These are phyloP conservation scores for Sebastes goodei DNA, from an alignment of 2,797 vertebrate species.

Conservation along the genomic window DNA sequence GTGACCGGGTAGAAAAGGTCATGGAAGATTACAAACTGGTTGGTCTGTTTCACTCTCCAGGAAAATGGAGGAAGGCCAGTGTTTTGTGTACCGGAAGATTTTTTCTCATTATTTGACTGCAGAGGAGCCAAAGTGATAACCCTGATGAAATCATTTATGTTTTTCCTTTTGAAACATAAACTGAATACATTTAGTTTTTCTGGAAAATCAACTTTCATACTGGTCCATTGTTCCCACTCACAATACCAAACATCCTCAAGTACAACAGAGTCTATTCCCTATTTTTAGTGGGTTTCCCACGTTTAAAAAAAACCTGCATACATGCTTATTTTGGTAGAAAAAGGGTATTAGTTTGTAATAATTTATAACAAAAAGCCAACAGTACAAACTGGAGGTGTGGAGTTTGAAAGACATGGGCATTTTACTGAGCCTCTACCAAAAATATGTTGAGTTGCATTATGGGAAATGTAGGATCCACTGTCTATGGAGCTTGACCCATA, in stretches of 20 bases:
- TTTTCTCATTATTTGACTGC: background rate
- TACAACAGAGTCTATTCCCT: background rate
- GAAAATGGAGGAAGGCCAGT: background rate
- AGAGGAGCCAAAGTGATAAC: background rate
- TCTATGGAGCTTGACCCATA: background rate
- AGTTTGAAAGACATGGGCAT: too few relatives aligned
- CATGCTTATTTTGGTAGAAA: background rate
- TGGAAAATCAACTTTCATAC: background rate
- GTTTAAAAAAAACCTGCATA: background rate
- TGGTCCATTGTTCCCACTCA: background rate
- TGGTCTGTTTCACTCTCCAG: background rate
- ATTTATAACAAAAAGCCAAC: background rate
- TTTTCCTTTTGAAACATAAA: background rate
- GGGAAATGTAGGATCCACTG: accelerated
- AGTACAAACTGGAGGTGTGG: background rate
- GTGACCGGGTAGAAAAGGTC: background rate
- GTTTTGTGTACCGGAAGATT: too few relatives aligned
- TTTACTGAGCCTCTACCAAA: too few relatives aligned
- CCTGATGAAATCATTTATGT: background rate
- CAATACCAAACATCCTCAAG: background rate
- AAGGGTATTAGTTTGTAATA: background rate
- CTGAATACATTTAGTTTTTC: background rate
- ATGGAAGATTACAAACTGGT: background rate
- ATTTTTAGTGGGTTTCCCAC: too few relatives aligned
- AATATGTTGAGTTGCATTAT: background rate